These are phyloP conservation scores for Electrophaes corylata DNA, from an alignment of 2,888 invertebrate species.

Conservation along the genomic window DNA sequence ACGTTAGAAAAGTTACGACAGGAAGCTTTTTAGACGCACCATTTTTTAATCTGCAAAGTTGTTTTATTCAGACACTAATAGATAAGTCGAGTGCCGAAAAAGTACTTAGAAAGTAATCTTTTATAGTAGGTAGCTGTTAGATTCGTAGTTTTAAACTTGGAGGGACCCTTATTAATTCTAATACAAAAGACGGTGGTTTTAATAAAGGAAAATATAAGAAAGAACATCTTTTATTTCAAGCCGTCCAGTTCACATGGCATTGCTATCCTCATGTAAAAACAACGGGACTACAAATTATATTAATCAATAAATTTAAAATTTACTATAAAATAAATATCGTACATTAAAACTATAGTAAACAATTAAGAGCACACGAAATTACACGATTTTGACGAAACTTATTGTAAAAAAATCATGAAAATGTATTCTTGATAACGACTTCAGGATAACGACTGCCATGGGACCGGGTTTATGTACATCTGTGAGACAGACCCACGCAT, in stretches of 20 bases:
- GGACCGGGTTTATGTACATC: slow-evolving; percentile 87
- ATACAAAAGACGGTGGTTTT: slow-evolving; percentile 37
- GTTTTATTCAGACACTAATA: slow-evolving; percentile 26
- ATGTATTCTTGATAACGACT: slow-evolving; percentile 13
- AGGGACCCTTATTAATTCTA: slow-evolving; percentile 62
- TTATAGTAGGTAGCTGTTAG: slow-evolving; percentile 40
- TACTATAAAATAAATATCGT: slow-evolving; percentile 56
- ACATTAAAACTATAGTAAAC: slow-evolving; percentile 41
- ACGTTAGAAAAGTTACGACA: slow-evolving; percentile 29
- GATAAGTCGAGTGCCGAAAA: slow-evolving; percentile 35
- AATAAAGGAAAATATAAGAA: slow-evolving; percentile 41
- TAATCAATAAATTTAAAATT: slow-evolving; percentile 19
- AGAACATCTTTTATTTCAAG: slow-evolving; percentile 53
- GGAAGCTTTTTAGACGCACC: slow-evolving; percentile 60
- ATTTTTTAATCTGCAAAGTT: slow-evolving; percentile 49
- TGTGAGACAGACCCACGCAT: slow-evolving; percentile 86
- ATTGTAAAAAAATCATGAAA: slow-evolving; percentile 21
- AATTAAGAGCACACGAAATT: slow-evolving; percentile 22
- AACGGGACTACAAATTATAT: slow-evolving; percentile 50
- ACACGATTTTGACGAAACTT: slow-evolving; percentile 40
- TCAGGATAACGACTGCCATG: slow-evolving; percentile 83
- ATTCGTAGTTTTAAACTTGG: slow-evolving; percentile 52
- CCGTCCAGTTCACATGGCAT: slow-evolving; percentile 36
- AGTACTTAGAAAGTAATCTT: slow-evolving; percentile 28
- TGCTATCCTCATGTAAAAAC: slow-evolving; percentile 43